Evolutionary conservation across 2,888 invertebrate genomes (phyloP).

Genomic region (Pollenia labialis): DNA sequence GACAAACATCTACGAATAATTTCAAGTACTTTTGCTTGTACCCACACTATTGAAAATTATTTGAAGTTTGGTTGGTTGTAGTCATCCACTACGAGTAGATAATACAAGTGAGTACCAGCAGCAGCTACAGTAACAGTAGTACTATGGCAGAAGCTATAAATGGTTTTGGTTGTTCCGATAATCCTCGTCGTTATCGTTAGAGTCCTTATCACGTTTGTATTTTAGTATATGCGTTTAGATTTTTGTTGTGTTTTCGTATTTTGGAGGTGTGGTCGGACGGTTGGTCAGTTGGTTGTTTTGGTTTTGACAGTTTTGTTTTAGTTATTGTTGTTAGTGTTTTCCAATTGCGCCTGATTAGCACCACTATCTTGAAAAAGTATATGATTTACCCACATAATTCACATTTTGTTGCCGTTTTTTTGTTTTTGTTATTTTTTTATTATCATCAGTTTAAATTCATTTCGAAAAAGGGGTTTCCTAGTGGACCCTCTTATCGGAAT

Average conservation of each 20-base stretch:
- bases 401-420: constrained; percentile 23
- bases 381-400: constrained; percentile 61
- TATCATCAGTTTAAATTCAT: constrained; percentile 45
- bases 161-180: constrained; percentile 64
- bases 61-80: constrained; percentile 45
- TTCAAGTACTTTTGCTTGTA: constrained; percentile 34
- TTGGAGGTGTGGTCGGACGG: constrained; percentile 67
- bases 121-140: constrained; percentile 30
- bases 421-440: constrained; percentile 25
- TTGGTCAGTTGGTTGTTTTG: constrained; percentile 35
- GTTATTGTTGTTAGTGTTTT: constrained; percentile 51
- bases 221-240: constrained; percentile 44
- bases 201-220: constrained; percentile 69
- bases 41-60: constrained; percentile 33
- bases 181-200: constrained; percentile 72
- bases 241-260: constrained; percentile 49
- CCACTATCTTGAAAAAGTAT: constrained; percentile 63
- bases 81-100: constrained; percentile 20
- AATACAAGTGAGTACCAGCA: constrained; percentile 40
- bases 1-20: constrained; percentile 42
- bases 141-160: constrained; percentile 31
- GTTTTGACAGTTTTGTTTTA: constrained; percentile 44
- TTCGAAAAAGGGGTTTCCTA: constrained; percentile 67
- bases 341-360: constrained; percentile 63
- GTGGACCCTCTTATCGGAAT: constrained; percentile 60